These are phyloP conservation scores for Rhea americana DNA, from an alignment of 2,113 vertebrate genomes.

Conservation along the genomic window DNA sequence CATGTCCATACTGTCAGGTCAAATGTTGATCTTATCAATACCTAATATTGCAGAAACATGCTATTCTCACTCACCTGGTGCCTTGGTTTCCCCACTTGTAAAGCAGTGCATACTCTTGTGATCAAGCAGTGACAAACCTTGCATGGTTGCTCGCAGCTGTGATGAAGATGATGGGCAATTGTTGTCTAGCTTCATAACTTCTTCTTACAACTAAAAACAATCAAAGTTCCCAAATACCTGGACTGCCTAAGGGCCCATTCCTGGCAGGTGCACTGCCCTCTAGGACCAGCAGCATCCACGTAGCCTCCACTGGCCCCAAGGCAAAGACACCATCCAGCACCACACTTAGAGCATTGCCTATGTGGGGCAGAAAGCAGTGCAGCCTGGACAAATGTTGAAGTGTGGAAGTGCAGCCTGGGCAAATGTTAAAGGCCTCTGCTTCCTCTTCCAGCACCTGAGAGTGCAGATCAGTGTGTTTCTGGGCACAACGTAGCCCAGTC, in stretches of 20 bases:
- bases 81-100: constrained; percentile 10
- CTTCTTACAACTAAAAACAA: not conserved
- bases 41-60: not conserved
- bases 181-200: not conserved
- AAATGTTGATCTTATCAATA: not conserved
- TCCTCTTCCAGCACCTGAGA: accelerated
- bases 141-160: not conserved
- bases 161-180: not conserved
- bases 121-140: not conserved
- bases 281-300: too few species aligned
- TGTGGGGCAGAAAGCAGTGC: too few species aligned
- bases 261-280: too few species aligned
- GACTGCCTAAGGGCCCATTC: not conserved
- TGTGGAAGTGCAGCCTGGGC: too few species aligned
- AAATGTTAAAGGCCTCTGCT: not conserved
- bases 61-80: not conserved
- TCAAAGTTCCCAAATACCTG: not conserved
- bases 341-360: too few species aligned
- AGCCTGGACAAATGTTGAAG: too few species aligned
- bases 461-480: not conserved
- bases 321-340: too few species aligned
- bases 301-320: too few species aligned
- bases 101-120: not conserved
- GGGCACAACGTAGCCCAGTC: not conserved
- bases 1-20: not conserved